Evolutionary conservation across 2,113 vertebrate genomes (phyloP).

Genomic region (Campylorhamphus procurvoides): DNA sequence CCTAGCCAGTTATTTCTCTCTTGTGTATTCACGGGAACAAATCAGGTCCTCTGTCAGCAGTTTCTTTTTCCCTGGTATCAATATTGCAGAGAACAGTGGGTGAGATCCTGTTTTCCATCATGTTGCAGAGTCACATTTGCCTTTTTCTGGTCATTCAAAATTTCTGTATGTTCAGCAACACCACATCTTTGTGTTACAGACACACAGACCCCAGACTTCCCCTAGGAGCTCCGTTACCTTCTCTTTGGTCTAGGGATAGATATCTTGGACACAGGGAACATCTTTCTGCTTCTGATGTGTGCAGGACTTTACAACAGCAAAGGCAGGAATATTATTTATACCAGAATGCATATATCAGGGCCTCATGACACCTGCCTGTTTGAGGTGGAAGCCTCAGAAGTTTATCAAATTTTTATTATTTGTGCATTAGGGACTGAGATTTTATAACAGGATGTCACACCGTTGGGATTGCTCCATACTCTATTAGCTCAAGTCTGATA

Average conservation of each 20-base stretch:
- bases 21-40: neutral
- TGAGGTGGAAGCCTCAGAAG: neutral
- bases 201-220: neutral
- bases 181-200: neutral
- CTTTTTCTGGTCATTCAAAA: neutral
- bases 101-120: neutral
- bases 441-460: neutral
- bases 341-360: neutral
- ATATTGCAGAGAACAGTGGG: neutral
- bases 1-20: neutral
- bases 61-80: neutral
- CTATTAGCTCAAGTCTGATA: neutral
- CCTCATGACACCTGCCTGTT: neutral
- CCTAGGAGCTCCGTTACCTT: neutral
- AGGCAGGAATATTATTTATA: neutral
- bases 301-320: neutral
- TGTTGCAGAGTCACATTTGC: neutral
- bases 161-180: neutral
- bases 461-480: neutral
- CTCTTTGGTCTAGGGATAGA: neutral
- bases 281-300: neutral
- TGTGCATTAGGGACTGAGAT: neutral
- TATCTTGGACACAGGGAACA: neutral
- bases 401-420: neutral
- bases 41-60: neutral